Percentiles rank a stretch among this genome's conserved stretches.
phyloP scores from a whole-genome alignment of 2,797 vertebrate species.

The Erpetoichthys calabaricus region DNA sequence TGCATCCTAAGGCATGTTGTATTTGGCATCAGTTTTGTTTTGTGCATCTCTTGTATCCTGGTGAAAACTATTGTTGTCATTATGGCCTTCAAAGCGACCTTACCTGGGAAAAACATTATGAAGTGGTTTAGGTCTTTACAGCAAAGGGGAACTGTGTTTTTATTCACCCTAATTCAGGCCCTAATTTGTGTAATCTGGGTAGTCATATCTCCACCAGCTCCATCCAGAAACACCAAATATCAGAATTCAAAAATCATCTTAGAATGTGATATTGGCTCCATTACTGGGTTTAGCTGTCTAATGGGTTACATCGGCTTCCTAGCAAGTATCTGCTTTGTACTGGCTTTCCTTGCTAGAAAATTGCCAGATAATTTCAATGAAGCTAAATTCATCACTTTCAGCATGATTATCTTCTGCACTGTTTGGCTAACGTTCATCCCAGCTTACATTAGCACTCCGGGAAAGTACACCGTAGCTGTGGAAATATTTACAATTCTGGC shows the following conservation, averaged over 20 bases:
- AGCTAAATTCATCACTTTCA: conserved; percentile 53
- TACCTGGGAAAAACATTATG: conserved; percentile 25
- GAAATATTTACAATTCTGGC: conserved; percentile 54
- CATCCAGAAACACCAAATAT: conserved; percentile 42
- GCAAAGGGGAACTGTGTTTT: conserved; percentile 40
- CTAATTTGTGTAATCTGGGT: conserved; percentile 43
- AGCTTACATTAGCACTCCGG: conserved; percentile 45
- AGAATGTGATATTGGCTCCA: conserved; percentile 50
- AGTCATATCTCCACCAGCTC: conserved; percentile 34
- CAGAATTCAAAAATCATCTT: conserved; percentile 45
- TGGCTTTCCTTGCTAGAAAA: conserved; percentile 49
- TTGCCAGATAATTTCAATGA: conserved; percentile 56
- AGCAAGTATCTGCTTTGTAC: conserved; percentile 41
- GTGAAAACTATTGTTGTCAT: conserved; percentile 54
- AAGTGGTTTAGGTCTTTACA: conserved; percentile 41
- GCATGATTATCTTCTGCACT: conserved; percentile 53
- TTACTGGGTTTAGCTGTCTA: conserved; percentile 45
- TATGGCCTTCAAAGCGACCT: conserved; percentile 36
- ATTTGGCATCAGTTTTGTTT: conserved; percentile 49
- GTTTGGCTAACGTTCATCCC: conserved; percentile 61
- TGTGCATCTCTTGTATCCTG: conserved; percentile 52
- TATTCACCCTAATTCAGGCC: conserved; percentile 39
- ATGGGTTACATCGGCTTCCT: conserved; percentile 52
- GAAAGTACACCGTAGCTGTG: conserved; percentile 53
- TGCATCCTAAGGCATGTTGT: conserved; percentile 42